Percentiles rank a stretch among this genome's conserved stretches.
Evolutionary conservation across 2,888 invertebrate species (phyloP).

Genomic region (Sesamia inferens): DNA sequence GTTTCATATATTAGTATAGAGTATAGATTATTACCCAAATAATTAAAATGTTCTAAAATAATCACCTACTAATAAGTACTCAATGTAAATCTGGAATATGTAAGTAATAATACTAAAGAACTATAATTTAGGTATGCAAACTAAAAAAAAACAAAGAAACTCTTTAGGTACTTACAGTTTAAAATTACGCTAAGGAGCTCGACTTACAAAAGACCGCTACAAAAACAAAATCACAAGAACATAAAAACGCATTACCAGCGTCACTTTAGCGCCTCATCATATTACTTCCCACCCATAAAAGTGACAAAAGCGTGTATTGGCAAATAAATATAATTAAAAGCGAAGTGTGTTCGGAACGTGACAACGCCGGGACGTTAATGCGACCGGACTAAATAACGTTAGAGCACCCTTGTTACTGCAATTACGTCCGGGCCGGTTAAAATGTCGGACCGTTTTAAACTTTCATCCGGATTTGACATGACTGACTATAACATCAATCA

Average conservation of each 20-base stretch:
- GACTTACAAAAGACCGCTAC: background rate
- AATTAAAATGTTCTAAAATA: background rate
- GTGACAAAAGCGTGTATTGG: conserved; percentile 74
- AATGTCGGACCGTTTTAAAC: conserved; percentile 80
- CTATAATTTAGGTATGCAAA: too few relatives aligned
- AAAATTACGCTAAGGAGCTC: background rate
- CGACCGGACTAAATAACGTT: conserved; percentile 86
- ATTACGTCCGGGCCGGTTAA: conserved; percentile 81
- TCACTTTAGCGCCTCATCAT: conserved; percentile 42
- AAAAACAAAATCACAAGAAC: background rate
- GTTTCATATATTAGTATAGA: too few relatives aligned
- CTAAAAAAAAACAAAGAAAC: background rate
- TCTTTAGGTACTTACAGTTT: background rate
- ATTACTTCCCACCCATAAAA: conserved; percentile 60
- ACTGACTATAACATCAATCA: conserved; percentile 83
- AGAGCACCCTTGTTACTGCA: conserved; percentile 88
- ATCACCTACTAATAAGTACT: background rate
- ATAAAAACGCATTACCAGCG: conserved; percentile 16
- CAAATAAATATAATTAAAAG: conserved; percentile 85
- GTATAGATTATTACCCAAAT: background rate
- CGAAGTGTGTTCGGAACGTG: conserved; percentile 79
- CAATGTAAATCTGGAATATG: too few relatives aligned
- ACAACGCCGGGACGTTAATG: conserved; percentile 83
- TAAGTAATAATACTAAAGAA: too few relatives aligned
- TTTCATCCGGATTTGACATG: conserved; percentile 79